phyloP scores from a whole-genome alignment of 2,797 vertebrate genomes.

The Anolis apletophallus region DNA sequence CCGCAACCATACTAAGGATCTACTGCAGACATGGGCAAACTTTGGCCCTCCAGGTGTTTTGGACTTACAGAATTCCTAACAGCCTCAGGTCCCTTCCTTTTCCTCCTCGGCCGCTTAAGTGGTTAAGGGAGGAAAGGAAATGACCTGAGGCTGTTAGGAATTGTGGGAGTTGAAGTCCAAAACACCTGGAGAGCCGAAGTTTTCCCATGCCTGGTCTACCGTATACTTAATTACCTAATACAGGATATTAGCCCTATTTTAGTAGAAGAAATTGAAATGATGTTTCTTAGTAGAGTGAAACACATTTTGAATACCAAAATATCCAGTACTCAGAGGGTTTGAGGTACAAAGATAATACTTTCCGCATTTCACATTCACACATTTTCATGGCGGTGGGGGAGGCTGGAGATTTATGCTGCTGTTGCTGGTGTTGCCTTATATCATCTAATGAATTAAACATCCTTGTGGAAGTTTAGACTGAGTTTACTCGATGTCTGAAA shows the following conservation, averaged over 20 bases:
- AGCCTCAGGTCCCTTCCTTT: too few species aligned
- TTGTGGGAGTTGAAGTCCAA: too few species aligned
- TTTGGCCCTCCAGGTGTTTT: too few species aligned
- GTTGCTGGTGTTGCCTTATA: conserved; percentile 63
- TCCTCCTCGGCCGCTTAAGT: too few species aligned
- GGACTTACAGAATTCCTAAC: too few species aligned
- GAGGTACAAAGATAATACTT: conserved; percentile 1
- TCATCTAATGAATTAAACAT: conserved; percentile 76
- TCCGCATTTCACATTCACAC: conserved; percentile 32
- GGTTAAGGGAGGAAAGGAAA: too few species aligned
- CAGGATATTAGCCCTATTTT: conserved; percentile 4
- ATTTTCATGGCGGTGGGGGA: conserved; percentile 45
- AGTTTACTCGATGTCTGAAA: conserved; percentile 64
- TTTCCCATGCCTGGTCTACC: too few species aligned
- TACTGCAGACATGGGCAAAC: too few species aligned
- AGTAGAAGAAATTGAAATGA: conserved; percentile 37
- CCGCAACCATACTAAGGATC: too few species aligned
- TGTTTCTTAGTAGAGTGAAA: conserved; percentile 33
- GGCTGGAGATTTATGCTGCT: conserved; percentile 63
- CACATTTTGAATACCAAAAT: conserved; percentile 30
- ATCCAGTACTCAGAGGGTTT: conserved; percentile 22
- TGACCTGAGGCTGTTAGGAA: too few species aligned
- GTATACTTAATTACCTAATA: too few species aligned
- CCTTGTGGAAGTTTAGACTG: conserved; percentile 55
- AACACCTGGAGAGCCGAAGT: too few species aligned